Conservation (phyloP, 2,888 invertebrate species). For the Ypsolopha sequella region DNA sequence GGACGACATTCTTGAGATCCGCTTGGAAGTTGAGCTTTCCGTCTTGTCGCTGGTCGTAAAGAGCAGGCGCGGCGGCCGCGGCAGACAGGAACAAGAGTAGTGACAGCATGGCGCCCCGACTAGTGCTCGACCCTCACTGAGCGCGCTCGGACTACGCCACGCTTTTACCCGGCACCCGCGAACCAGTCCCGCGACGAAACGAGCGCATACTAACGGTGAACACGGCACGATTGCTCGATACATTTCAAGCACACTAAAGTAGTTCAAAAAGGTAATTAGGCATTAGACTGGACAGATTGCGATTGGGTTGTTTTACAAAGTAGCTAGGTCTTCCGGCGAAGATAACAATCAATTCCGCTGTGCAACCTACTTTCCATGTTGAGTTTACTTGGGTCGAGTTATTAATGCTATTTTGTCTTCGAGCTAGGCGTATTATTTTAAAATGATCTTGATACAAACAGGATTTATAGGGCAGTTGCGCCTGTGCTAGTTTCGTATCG, state of each 20-base stretch:
- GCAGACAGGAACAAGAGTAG: conserved; percentile 30
- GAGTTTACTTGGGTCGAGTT: too few species aligned
- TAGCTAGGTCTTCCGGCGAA: too few species aligned
- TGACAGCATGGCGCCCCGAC: conserved; percentile 32
- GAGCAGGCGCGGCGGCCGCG: conserved; percentile 36
- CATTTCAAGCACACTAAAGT: not conserved
- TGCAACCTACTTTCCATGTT: too few species aligned
- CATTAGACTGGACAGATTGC: too few species aligned
- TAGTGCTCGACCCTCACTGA: not conserved
- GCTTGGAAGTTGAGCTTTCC: conserved; percentile 81
- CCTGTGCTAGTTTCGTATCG: too few species aligned
- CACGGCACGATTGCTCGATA: conserved; percentile 14
- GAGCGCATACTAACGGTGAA: conserved; percentile 64
- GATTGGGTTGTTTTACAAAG: too few species aligned
- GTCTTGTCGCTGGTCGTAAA: conserved; percentile 81
- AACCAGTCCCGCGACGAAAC: conserved; percentile 58
- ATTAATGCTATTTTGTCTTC: too few species aligned
- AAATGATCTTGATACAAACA: too few species aligned
- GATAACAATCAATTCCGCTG: too few species aligned
- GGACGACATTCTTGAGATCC: conserved; percentile 79
- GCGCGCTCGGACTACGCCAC: conserved; percentile 30
- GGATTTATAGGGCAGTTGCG: too few species aligned
- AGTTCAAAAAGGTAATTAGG: too few species aligned
- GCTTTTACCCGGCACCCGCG: conserved; percentile 54
- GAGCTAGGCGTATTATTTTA: too few species aligned